These are phyloP conservation scores for Zaprionus bogoriensis DNA, from an alignment of 2,888 invertebrate species.

Conservation along the genomic window DNA sequence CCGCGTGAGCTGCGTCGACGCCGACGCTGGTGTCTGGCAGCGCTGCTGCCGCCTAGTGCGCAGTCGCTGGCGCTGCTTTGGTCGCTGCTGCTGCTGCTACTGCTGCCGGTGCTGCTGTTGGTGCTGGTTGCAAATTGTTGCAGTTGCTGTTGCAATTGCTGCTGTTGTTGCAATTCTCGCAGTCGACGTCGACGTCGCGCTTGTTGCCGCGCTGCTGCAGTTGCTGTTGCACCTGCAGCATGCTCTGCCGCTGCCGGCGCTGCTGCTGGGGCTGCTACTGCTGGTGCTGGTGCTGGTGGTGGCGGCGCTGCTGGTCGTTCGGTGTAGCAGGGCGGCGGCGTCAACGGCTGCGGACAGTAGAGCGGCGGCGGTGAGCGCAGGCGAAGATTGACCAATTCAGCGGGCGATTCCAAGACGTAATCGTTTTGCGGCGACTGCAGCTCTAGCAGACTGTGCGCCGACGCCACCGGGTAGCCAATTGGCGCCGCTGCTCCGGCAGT, in stretches of 20 bases:
- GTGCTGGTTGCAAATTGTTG: conserved; percentile 60
- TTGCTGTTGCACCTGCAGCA: conserved; percentile 32
- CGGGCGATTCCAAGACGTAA: conserved; percentile 51
- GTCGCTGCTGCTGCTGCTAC: conserved; percentile 46
- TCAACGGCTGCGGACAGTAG: conserved; percentile 73
- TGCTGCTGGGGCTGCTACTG: conserved; percentile 8
- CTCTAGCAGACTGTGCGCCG: conserved; percentile 39
- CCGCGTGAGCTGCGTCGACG: conserved; percentile 54
- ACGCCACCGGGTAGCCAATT: conserved; percentile 29
- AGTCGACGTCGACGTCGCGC: conserved; percentile 59
- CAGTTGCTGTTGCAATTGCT: conserved; percentile 53
- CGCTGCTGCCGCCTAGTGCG: conserved; percentile 37
- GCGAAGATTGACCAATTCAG: conserved; percentile 47
- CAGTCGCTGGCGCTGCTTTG: conserved; percentile 46
- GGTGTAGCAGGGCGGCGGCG: conserved; percentile 81
- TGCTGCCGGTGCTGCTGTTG: conserved; percentile 56
- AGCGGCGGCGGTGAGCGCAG: conserved; percentile 68
- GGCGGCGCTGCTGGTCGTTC: conserved; percentile 41
- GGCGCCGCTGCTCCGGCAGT: conserved; percentile 18
- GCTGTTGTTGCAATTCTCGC: conserved; percentile 59
- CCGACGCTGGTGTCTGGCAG: conserved; percentile 51
- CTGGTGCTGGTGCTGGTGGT: background rate
- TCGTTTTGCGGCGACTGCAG: conserved; percentile 46
- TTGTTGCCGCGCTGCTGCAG: conserved; percentile 58
- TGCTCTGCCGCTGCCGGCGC: conserved; percentile 31